A percentile compares a stretch with the other conserved stretches of the same genome.
phyloP scores from a whole-genome alignment of 2,888 invertebrate species.

The Lumbricus terrestris region DNA sequence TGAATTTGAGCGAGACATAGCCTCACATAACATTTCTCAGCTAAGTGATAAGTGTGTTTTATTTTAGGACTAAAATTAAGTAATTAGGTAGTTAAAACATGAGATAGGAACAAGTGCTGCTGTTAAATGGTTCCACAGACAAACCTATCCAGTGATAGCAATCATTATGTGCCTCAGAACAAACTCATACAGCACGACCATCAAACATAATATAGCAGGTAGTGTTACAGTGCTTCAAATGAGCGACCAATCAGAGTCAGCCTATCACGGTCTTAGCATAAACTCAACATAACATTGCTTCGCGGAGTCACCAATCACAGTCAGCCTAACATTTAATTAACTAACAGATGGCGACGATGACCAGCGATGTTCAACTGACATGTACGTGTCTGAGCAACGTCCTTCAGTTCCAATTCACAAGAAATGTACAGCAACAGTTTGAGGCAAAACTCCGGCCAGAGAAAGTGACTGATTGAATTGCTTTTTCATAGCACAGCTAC shows the following conservation, averaged over 20 bases:
- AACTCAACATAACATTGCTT: too few species aligned
- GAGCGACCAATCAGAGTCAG: background rate
- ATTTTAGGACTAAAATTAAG: background rate
- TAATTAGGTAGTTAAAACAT: background rate
- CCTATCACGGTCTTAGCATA: background rate
- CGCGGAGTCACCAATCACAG: too few species aligned
- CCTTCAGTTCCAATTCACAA: background rate
- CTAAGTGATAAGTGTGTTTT: background rate
- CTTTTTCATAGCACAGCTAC: background rate
- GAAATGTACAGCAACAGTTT: conserved; percentile 3
- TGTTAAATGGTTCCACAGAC: background rate
- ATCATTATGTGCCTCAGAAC: background rate
- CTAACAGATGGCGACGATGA: background rate
- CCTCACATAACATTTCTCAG: background rate
- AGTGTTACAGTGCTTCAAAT: background rate
- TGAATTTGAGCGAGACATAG: background rate
- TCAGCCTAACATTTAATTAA: background rate
- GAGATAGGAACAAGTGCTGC: background rate
- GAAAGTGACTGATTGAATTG: background rate
- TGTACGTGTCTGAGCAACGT: too few species aligned
- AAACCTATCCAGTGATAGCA: background rate
- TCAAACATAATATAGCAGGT: background rate
- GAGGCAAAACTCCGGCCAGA: background rate
- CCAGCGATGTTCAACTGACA: background rate
- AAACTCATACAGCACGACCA: background rate